A percentile compares a stretch with the other conserved stretches of the same genome.
phyloP scores from a whole-genome alignment of 2,797 vertebrate species.

The Champsocephalus gunnari region DNA sequence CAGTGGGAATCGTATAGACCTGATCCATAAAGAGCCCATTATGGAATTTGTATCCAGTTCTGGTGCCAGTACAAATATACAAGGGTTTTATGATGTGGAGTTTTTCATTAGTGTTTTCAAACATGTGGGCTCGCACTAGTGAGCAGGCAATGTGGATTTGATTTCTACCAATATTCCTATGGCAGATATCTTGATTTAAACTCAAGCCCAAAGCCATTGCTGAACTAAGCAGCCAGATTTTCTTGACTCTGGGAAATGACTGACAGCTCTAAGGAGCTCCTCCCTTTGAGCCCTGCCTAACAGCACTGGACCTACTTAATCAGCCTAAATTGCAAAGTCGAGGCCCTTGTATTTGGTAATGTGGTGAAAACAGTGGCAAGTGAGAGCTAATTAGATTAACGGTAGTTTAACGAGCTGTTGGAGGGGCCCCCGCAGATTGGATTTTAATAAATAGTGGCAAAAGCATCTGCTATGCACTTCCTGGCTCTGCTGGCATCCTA shows the following conservation, averaged over 20 bases:
- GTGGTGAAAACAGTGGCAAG: slow-evolving; percentile 84
- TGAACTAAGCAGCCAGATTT: slow-evolving; percentile 61
- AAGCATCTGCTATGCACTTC: slow-evolving; percentile 83
- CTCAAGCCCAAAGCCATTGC: slow-evolving; percentile 51
- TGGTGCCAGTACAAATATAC: slow-evolving; percentile 60
- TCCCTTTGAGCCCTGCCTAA: slow-evolving; percentile 64
- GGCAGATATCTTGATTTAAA: slow-evolving; percentile 52
- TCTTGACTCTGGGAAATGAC: slow-evolving; percentile 75
- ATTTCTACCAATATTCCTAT: slow-evolving; percentile 52
- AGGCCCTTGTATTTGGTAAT: slow-evolving; percentile 83
- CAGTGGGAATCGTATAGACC: slow-evolving; percentile 42
- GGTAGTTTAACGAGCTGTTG: slow-evolving; percentile 83
- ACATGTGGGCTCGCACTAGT: slow-evolving; percentile 24
- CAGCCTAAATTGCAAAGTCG: slow-evolving; percentile 79
- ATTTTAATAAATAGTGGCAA: slow-evolving; percentile 87
- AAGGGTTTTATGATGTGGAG: slow-evolving; percentile 48
- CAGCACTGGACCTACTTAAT: slow-evolving; percentile 79
- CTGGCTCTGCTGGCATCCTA: slow-evolving; percentile 82
- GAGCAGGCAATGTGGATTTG: slow-evolving; percentile 48
- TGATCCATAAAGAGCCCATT: slow-evolving; percentile 53
- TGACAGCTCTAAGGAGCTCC: slow-evolving; percentile 89
- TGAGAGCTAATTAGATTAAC: slow-evolving; percentile 87
- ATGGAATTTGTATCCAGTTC: slow-evolving; percentile 61
- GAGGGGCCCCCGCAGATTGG: slow-evolving; percentile 80
- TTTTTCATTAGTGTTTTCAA: slow-evolving; percentile 48